Base-by-base conservation (phyloP, 2,113 vertebrate species). In the Triplophysa tibetana region DNA sequence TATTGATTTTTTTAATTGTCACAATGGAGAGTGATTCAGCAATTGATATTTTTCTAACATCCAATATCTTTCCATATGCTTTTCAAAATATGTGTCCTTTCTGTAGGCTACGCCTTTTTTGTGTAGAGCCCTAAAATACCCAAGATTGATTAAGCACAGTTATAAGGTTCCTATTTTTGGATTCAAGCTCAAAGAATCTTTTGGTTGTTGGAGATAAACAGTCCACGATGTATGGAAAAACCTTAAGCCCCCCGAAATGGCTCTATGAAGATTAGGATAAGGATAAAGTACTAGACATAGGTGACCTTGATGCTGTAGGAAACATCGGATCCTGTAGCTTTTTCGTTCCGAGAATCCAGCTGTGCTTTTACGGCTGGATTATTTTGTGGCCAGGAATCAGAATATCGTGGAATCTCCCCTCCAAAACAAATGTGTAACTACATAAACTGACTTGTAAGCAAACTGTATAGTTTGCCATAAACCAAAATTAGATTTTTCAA, bases 401-500 rank as follows among this genome's bases (percentile, higher is more conserved):
- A 72, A 38, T 13, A 12, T n/a, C 11, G 7, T 72, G 8, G 12
- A 29, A 21, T 9, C 54, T 9, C 26, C 24, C 23, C 38, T 16
- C 8, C 52, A 58, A 14, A 60, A 33, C 33, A 43, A 41, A 73
- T 23, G n/a, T 16, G 4, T 23, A 43, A 0, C 4, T 33, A 21
- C 52, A 73, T 21, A 58, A 58, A n/a, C 54, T 9, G 19, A 58
- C 54, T 58, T 58, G 54, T 19, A 56, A 17, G 52, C 17, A 58
- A 72, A 21, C 19, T 9, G 54, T 60, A 23, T 54, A 41, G 21
- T 41, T 3, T 9, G 14, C 60, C n/a, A 6, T 14, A 43, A 61
- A 74, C 14, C 54, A 41, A 41, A 94, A 93, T 95, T 92, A 94
- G 91, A 92, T 92, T 93, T 94, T 95, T 96, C 95, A 96, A 95